Base-by-base conservation (phyloP, 2,797 vertebrate species). In the Brachyalestes nurse region DNA sequence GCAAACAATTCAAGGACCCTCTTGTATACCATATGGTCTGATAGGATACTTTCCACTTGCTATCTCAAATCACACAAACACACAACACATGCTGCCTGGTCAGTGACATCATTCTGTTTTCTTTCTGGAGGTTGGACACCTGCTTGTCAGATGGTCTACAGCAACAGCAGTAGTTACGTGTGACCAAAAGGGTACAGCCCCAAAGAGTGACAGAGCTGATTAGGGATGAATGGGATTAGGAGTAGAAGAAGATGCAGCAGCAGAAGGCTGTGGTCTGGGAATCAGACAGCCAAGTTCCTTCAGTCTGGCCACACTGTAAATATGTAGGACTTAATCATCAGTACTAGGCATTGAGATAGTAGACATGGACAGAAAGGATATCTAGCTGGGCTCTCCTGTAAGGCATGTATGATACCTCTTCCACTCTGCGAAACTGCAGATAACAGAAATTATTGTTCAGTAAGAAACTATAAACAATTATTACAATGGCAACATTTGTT, bases 371-470 rank as follows among this genome's bases (percentile, higher is more conserved):
- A 5, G 47, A 89, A 97, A 99, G 97, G 97, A 99, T 99, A 99
- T 99, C 97, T 99, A 0, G 96, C 96, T 77, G 97, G 97, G 62
- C 95, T 98, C 72, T 96, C 94, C 86, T 97, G 96, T 88, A 99
- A 92, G 81, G 96, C 95, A 86, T 90, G 88, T 92, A 96, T 87
- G 87, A 98, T 82, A 89, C 95, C 88, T 89, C 92, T 90, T 40
- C 80, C 88, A 53, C 88, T 86, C 90, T 97, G 97, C 88, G 96
- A 95, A 80, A 95, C 97, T 99, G 90, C 42, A 79, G 81, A 75
- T 83, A 62, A 90, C 83, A 82, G 40, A 16, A 60, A 53, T 76
- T 6, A 74, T 2, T 42, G 45, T 53, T 71, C 8, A 77, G 28
- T 8, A 28, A 60, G 34, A 58, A 66, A 12, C 17, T 14, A 23